Percentiles rank a stretch among this genome's conserved stretches.
These are phyloP conservation scores for Campoplex capitator DNA, from an alignment of 2,888 invertebrate genomes.

Conservation along the genomic window DNA sequence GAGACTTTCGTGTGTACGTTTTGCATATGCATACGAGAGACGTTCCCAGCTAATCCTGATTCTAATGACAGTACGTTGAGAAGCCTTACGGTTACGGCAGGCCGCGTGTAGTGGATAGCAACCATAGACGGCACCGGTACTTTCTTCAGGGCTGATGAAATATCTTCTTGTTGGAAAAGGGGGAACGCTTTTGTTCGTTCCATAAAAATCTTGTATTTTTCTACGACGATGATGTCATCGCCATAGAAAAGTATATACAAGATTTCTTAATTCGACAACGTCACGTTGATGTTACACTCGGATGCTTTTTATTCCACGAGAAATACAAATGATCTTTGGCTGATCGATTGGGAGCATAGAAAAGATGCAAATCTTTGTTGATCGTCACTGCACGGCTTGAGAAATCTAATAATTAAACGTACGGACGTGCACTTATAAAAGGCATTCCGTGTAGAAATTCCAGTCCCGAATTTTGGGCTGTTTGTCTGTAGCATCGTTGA, in stretches of 20 bases:
- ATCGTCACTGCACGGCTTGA: not conserved
- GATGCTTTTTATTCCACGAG: not conserved
- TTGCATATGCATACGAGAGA: slow-evolving; percentile 62
- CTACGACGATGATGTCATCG: not conserved
- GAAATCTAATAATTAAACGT: not conserved
- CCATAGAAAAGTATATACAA: too few species aligned
- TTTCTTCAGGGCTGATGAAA: slow-evolving; percentile 63
- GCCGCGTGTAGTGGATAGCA: slow-evolving; percentile 72
- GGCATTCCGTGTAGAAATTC: not conserved
- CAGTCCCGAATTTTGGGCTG: not conserved
- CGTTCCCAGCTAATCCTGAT: slow-evolving; percentile 79
- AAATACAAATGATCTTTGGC: not conserved
- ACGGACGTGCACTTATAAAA: not conserved
- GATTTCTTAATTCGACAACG: too few species aligned
- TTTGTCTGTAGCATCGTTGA: not conserved
- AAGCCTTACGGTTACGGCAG: slow-evolving; percentile 79
- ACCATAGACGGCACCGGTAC: slow-evolving; percentile 68
- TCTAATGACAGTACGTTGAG: slow-evolving; percentile 81
- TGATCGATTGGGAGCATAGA: not conserved
- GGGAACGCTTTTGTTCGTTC: not conserved
- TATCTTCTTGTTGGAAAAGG: not conserved
- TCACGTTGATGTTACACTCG: not conserved
- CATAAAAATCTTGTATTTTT: slow-evolving; percentile 15
- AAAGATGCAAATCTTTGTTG: not conserved
- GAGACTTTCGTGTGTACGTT: slow-evolving; percentile 13